A percentile compares a stretch with the other conserved stretches of the same genome.
Evolutionary conservation across 2,888 invertebrate species (phyloP).

Genomic region (Cephus rjabovi): DNA sequence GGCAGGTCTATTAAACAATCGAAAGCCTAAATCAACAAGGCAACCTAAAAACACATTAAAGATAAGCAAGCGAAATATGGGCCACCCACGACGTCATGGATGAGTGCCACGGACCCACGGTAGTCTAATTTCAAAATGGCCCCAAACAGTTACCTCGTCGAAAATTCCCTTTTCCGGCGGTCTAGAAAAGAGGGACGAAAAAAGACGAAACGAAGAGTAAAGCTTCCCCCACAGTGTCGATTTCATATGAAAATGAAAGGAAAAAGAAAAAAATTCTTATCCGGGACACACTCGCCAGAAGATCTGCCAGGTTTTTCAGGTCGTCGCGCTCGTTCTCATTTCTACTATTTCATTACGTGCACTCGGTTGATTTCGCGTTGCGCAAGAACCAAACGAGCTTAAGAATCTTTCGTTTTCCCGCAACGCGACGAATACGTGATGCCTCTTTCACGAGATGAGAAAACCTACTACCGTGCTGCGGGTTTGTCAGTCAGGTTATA

Average conservation of each 20-base stretch:
- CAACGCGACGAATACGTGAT: background rate
- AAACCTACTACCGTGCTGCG: background rate
- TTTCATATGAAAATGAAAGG: background rate
- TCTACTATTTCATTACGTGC: background rate
- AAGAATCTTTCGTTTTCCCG: background rate
- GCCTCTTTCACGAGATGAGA: background rate
- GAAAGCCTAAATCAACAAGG: slow-evolving; percentile 46
- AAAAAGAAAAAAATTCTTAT: background rate
- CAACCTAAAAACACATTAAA: slow-evolving; percentile 27
- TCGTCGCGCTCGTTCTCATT: background rate
- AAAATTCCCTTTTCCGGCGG: background rate
- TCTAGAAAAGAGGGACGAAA: background rate
- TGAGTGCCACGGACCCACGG: slow-evolving; percentile 28
- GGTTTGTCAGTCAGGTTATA: background rate
- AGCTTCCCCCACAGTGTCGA: background rate
- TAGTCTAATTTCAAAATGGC: slow-evolving; percentile 36
- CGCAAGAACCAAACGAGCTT: background rate
- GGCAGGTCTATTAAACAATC: slow-evolving; percentile 43
- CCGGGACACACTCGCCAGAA: background rate
- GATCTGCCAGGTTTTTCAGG: background rate
- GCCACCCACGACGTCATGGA: slow-evolving; percentile 39
- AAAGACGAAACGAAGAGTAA: background rate
- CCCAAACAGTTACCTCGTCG: background rate
- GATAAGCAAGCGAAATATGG: slow-evolving; percentile 30
- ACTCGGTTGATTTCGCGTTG: background rate